Evolutionary conservation across 2,888 invertebrate species (phyloP), one percentile per base, ranked within the genome.

Genomic region (Troides oblongomaculatus): DNA sequence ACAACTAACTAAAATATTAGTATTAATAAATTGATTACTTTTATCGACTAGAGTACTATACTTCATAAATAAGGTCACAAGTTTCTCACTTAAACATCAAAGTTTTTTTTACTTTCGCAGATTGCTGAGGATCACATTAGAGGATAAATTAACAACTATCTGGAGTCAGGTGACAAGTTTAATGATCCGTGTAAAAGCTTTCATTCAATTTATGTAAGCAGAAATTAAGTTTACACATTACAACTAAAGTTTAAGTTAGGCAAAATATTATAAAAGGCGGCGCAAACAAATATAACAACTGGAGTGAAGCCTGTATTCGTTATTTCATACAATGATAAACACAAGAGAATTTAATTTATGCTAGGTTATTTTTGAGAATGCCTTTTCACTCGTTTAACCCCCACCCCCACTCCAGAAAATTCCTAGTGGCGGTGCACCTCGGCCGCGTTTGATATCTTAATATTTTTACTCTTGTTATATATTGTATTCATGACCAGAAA

Each of bases 401-500:
- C 18, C 23, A 57, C 36, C 25, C 65, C 23, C n/a, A 36, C 21
- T 59, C 46, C 25, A 46, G 23, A 21, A n/a, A 23, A 21, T 23
- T 46, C n/a, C 46, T 12, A 18, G 23, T 14, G 12, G 46, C 46
- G 36, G 36, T 30, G 60, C 53, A 39, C 21, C 18, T 59, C 57
- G 21, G 18, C 25, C 58, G 14, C 58, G 23, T 65, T 58, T 59
- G 65, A 59, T 25, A 59, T 59, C 58, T 65, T 59, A 65, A 65
- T 65, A 46, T 59, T 65, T 30, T 43, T 65, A 65, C 39, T 58
- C 43, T 58, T 43, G 58, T 65, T 43, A 65, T 58, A 65, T 65
- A 65, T 65, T 65, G 46, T 65, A 65, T 65, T 65, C 65, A 65
- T 65, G 65, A 65, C 36, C 65, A 65, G 65, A 65, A 65, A 65